A percentile compares a stretch with the other conserved stretches of the same genome.
Evolutionary conservation across 2,888 invertebrate genomes (phyloP).

Genomic region (Philereme vetulata): DNA sequence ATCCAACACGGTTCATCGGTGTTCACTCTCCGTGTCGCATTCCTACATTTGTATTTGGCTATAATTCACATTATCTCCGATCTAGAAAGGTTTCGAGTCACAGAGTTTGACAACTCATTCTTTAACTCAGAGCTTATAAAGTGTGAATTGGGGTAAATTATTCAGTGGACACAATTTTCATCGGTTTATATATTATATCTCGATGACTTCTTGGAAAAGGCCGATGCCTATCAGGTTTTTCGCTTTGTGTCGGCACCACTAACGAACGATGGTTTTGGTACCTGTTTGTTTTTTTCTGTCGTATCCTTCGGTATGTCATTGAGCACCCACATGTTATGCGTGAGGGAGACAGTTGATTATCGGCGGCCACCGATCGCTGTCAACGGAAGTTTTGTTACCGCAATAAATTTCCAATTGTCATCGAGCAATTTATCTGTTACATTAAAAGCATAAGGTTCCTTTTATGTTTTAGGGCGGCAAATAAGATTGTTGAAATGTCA

Average conservation of each 20-base stretch:
- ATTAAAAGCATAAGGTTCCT: conserved; percentile 32
- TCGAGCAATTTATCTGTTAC: conserved; percentile 37
- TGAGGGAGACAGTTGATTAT: conserved; percentile 68
- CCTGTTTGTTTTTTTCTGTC: conserved; percentile 68
- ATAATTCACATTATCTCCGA: conserved; percentile 67
- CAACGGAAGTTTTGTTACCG: conserved; percentile 62
- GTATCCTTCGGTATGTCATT: conserved; percentile 50
- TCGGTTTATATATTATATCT: conserved; percentile 58
- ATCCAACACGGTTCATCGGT: conserved; percentile 69
- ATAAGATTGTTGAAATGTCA: conserved; percentile 18
- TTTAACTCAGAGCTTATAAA: conserved; percentile 56
- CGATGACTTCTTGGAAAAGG: conserved; percentile 72
- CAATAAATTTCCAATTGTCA: conserved; percentile 49
- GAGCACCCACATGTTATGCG: conserved; percentile 65
- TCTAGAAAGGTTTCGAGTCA: conserved; percentile 59
- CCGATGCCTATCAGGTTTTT: conserved; percentile 73
- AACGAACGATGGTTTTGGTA: conserved; percentile 68
- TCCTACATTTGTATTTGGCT: conserved; percentile 68
- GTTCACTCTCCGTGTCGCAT: conserved; percentile 63
- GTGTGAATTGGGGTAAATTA: conserved; percentile 79
- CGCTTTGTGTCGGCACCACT: conserved; percentile 74
- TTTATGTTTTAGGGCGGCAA: conserved; percentile 22
- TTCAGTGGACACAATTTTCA: conserved; percentile 65
- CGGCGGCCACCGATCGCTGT: conserved; percentile 75
- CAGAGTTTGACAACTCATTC: conserved; percentile 73